Percentiles rank a stretch among this genome's conserved stretches.
Conservation (phyloP, 35 echinoderm and acorn worm species). For the Diadema setosum region DNA sequence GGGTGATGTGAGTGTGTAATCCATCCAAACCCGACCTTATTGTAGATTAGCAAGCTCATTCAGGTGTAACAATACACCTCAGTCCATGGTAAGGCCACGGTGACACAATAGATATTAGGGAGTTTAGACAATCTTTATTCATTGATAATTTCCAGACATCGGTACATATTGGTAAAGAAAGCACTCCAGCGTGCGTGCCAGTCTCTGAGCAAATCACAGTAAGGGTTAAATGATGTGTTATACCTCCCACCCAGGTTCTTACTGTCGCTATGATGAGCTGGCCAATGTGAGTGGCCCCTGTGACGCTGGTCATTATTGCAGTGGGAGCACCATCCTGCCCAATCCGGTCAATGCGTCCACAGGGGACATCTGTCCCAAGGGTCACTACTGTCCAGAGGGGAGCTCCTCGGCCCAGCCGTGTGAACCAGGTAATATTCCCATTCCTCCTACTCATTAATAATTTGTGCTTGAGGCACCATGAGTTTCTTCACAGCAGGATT, state of each 20-base stretch:
- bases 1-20: no score
- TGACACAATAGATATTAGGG: neutral
- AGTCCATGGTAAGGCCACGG: no score
- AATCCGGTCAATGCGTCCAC: constrained; percentile 86
- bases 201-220: neutral
- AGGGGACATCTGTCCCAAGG: constrained; percentile 88
- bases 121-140: neutral
- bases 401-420: constrained; percentile 54
- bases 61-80: no score
- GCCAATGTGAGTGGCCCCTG: constrained; percentile 77
- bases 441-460: no score
- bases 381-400: constrained; percentile 84
- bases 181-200: neutral
- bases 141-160: neutral
- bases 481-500: no score
- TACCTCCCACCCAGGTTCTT: constrained; percentile 34
- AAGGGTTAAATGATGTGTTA: neutral
- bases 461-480: no score
- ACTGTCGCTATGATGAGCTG: constrained; percentile 87
- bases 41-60: no score
- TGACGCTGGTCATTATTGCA: constrained; percentile 86
- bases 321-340: constrained; percentile 75
- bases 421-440: constrained; percentile 55
- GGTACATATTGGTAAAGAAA: neutral
- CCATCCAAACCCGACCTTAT: no score